phyloP scores from a whole-genome alignment of 2,888 invertebrate species.

The Hybos culiciformis region DNA sequence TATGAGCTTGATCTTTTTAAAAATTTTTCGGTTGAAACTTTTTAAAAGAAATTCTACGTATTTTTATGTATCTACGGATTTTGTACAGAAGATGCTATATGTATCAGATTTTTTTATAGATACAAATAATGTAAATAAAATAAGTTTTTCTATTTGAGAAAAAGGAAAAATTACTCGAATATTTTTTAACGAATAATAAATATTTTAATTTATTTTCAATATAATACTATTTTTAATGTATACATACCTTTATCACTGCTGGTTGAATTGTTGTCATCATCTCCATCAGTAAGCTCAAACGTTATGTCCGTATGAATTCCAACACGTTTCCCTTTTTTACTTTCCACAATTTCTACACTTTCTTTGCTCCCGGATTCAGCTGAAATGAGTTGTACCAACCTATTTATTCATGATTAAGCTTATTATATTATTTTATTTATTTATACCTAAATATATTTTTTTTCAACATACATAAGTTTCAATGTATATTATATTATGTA shows the following conservation, averaged over 20 bases:
- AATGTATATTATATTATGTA: no score
- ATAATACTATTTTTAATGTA: not conserved
- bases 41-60: not conserved
- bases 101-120: no score
- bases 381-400: conserved; percentile 7
- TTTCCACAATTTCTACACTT: conserved; percentile 33
- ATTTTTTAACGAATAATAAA: not conserved
- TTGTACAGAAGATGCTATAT: no score
- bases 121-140: no score
- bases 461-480: no score
- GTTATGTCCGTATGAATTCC: conserved; percentile 36
- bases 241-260: conserved; percentile 27
- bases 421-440: no score
- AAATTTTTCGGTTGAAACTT: not conserved
- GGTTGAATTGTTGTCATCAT: conserved; percentile 27
- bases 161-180: not conserved
- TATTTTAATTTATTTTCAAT: no score
- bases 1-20: not conserved
- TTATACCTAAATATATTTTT: no score
- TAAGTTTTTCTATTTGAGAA: no score
- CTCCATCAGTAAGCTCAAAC: conserved; percentile 33
- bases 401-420: no score
- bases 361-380: conserved; percentile 29
- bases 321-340: conserved; percentile 30
- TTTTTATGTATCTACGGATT: no score